Percentiles rank a stretch among this genome's conserved stretches.
These are phyloP conservation scores for Odontothrips loti DNA, from an alignment of 2,888 invertebrate species.

Conservation along the genomic window DNA sequence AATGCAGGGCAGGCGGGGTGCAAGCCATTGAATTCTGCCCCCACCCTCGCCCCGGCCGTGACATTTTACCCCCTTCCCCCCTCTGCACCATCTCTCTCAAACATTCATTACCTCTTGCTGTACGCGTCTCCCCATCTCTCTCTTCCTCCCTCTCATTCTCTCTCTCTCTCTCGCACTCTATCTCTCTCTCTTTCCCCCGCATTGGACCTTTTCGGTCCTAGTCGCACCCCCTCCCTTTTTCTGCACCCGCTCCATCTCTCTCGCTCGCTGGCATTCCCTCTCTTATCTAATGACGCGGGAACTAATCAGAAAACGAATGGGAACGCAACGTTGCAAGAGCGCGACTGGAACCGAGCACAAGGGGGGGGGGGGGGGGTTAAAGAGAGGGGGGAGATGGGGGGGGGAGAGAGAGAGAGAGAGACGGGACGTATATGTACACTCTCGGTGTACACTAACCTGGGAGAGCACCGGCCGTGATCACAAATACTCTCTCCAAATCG, in stretches of 20 bases:
- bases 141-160: neutral
- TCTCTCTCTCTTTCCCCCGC: neutral
- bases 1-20: neutral
- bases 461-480: too few relatives aligned
- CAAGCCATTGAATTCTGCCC: slow-evolving; percentile 13
- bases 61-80: neutral
- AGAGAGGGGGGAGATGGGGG: neutral
- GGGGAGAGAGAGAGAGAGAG: neutral
- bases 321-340: neutral
- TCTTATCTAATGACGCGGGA: slow-evolving; percentile 24
- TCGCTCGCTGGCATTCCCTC: neutral
- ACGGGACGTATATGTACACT: neutral
- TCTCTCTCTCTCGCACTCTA: neutral
- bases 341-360: neutral
- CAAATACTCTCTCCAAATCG: too few relatives aligned
- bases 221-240: neutral
- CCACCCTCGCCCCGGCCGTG: neutral
- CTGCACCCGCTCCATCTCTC: neutral
- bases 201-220: too few relatives aligned
- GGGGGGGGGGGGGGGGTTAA: neutral
- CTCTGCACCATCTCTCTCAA: neutral
- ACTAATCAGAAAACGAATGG: slow-evolving; percentile 26
- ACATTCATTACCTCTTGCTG: neutral
- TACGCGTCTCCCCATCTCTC: neutral
- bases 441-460: too few relatives aligned